Base-by-base conservation (phyloP, 2,113 vertebrate genomes). In the Cynocephalus volans region DNA sequence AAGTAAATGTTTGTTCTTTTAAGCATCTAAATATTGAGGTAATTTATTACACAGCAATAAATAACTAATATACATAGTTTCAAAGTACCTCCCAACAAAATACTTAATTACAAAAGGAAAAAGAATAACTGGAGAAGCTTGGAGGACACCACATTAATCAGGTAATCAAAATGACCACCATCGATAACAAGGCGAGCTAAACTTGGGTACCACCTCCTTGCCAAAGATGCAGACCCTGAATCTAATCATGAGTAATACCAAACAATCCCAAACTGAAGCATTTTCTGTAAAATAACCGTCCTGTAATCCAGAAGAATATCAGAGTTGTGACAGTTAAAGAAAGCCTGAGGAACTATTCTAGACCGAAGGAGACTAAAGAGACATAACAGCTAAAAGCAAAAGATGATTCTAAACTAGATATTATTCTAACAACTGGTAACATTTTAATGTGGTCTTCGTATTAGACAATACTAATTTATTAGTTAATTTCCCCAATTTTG, bases 11-110 rank as follows among this genome's bases (percentile, higher is more conserved):
- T 64, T 82, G 93, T 45, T 73, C 75, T 88, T 81, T 82, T 48
- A 54, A 82, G 45, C 31, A 28, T 76, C 19, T 86, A 56, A 77
- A 28, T 72, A 72, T 6, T 72, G 33, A 17, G 6, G 18, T 72
- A 88, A 81, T 52, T 41, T 70, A 70, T 70, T 93, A 81, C 45
- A 64, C 5, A 88, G 26, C 65, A 93, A 86, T 87, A 87, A 52
- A 72, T 72, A 94, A 79, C n/a, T 58, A 56, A 54, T 31, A 94
- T 31, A 62, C 54, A 56, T 56, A 54, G 48, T 33, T 88, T 56
- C n/a, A 88, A 82, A 21, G 17, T 76, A 45, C 12, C 11, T 67
- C 24, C 67, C 14, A 8, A 64, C 8, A 67, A 75, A 95, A 84
- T 58, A 94, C 3, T 45, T 54, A 75, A n/a, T 75, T 56, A 95